These are phyloP conservation scores for Rhea pennata DNA, from an alignment of 2,113 vertebrate genomes.

Conservation along the genomic window DNA sequence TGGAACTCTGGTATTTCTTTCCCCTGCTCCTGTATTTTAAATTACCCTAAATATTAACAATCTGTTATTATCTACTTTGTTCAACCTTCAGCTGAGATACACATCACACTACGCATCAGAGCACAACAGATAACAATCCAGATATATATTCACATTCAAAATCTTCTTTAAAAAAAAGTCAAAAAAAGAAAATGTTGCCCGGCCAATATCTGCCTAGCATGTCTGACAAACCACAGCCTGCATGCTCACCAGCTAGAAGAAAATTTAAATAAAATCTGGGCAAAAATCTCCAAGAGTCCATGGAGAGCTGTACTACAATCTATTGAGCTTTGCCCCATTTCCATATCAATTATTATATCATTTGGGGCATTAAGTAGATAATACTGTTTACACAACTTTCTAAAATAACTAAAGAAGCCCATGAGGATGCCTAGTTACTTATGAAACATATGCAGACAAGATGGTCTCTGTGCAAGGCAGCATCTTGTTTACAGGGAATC, in stretches of 20 bases:
- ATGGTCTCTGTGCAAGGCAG: constrained; percentile 57
- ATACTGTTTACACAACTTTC: constrained; percentile 63
- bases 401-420: constrained; percentile 67
- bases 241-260: neutral
- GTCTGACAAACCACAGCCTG: constrained; percentile 8
- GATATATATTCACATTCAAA: neutral
- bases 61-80: neutral
- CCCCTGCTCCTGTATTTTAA: neutral
- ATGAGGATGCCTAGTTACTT: constrained; percentile 63
- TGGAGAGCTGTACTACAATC: constrained; percentile 30
- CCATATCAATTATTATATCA: constrained; percentile 70
- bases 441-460: constrained; percentile 71
- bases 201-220: neutral
- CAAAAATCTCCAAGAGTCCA: constrained; percentile 25
- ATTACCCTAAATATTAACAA: neutral
- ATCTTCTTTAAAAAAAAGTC: neutral
- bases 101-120: neutral
- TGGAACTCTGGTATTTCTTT: neutral
- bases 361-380: constrained; percentile 70
- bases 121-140: neutral
- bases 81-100: neutral
- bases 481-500: constrained; percentile 74
- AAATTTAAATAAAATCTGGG: constrained; percentile 64
- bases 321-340: constrained; percentile 63
- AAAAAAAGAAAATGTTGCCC: neutral